Evolutionary conservation across 1,140 invertebrate genomes (phyloP), one percentile per base, ranked within the genome.

Genomic region (Pentalonia nigronervosa): DNA sequence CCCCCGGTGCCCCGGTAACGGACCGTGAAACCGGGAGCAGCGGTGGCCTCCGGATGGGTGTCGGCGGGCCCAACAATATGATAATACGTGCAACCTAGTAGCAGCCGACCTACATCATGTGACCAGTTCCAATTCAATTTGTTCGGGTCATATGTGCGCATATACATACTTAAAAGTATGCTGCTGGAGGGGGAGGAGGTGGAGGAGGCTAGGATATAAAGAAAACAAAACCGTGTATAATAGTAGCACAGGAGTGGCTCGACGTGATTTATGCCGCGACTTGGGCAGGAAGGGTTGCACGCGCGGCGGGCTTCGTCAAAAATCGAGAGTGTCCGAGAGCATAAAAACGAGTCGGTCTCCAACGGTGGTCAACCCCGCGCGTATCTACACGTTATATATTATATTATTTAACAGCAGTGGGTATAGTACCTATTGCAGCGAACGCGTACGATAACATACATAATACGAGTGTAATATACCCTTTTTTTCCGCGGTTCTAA

Each of bases 81-180:
- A 34, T 17, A 2, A 9, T 14, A 14, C 67, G 30, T 76, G 30
- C 60, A 76, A 34, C 60, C 60, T 76, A 30, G 60, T 76, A 76
- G 60, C 60, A 76, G 60, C 60, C 60, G 60, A 76, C 60, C 23
- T 45, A 48, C 30, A 21, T 36, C 41, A 41, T 41, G 90, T 11
- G n/a, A 91, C 90, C 90, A 81, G 90, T 91, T 48, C 41, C 30
- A 91, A 91, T 91, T 81, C 60, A 23, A 91, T 91, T 91, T 48
- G 90, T 91, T 56, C 88, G 88, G 84, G 84, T 76, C 60, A n/a
- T n/a, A n/a, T n/a, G n/a, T n/a, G 60, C n/a, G 30, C 3, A 30
- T 11, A 30, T 11, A 30, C 14, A 67, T 30, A 1, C n/a, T n/a
- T n/a, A n/a, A n/a, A n/a, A n/a, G 25, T 56, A 25, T 7, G 8